A percentile compares a stretch with the other conserved stretches of the same genome.
Evolutionary conservation across 2,797 vertebrate species (phyloP).

Genomic region (Acrossocheilus wenchowensis): DNA sequence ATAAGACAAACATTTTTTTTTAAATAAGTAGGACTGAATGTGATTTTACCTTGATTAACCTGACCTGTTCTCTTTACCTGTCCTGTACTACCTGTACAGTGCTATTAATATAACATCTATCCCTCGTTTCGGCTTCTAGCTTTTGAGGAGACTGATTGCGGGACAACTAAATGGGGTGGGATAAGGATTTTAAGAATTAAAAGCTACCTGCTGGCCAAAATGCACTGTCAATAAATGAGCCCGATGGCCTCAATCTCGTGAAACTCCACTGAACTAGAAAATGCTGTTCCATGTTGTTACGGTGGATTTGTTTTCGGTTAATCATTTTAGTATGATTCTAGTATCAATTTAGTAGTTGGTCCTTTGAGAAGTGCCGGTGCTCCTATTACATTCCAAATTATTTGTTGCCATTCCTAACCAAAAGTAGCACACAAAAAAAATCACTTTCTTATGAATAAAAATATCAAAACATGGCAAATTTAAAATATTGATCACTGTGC

Average conservation of each 20-base stretch:
- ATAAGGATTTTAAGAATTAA: not conserved
- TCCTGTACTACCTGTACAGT: not conserved
- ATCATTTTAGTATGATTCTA: not conserved
- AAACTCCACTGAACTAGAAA: no score
- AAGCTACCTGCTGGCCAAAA: not conserved
- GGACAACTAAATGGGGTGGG: not conserved
- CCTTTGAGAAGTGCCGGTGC: not conserved
- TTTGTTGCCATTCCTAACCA: not conserved
- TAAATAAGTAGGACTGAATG: not conserved
- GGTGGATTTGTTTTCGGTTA: no score
- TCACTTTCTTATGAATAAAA: no score
- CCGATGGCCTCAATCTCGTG: no score
- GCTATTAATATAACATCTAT: not conserved
- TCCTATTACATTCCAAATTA: not conserved
- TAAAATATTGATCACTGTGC: no score
- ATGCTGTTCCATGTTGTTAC: no score
- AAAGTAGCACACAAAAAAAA: not conserved
- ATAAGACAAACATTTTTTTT: not conserved
- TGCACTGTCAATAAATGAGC: no score
- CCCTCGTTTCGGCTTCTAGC: not conserved
- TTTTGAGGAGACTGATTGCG: not conserved
- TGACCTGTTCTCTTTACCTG: slow-evolving; percentile 6
- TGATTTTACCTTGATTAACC: not conserved
- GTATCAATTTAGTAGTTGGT: not conserved
- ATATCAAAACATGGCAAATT: not conserved